phyloP scores from a whole-genome alignment of 2,888 invertebrate genomes.

The Chrysolina americana region DNA sequence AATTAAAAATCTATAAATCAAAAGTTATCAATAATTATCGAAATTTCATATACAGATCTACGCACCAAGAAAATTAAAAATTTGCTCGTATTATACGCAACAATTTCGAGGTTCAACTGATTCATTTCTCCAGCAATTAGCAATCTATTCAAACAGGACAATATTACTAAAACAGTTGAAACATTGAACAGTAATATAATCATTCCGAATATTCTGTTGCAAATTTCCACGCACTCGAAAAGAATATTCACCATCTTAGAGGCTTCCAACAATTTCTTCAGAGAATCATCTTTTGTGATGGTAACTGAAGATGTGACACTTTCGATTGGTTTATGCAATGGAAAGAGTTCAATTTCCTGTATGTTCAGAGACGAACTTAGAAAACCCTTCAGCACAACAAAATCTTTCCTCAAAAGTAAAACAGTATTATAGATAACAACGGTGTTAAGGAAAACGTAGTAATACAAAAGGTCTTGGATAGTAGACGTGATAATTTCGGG shows the following conservation, averaged over 20 bases:
- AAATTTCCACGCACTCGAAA: constrained; percentile 45
- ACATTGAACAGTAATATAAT: constrained; percentile 44
- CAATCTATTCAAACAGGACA: constrained; percentile 39
- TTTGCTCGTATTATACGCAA: constrained; percentile 32
- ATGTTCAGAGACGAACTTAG: constrained; percentile 30
- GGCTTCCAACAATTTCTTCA: constrained; percentile 38
- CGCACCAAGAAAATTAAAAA: constrained; percentile 43
- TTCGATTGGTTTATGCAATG: constrained; percentile 17
- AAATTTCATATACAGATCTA: not conserved
- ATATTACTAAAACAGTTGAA: constrained; percentile 39
- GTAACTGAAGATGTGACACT: constrained; percentile 16
- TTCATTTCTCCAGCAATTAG: constrained; percentile 38
- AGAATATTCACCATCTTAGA: constrained; percentile 44
- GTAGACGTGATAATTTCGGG: constrained; percentile 11
- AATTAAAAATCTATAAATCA: constrained; percentile 41
- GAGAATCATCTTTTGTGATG: constrained; percentile 35
- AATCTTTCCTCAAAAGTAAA: constrained; percentile 34
- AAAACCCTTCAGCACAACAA: constrained; percentile 31
- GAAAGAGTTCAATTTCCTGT: constrained; percentile 25
- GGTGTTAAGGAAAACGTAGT: constrained; percentile 42
- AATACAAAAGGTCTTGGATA: constrained; percentile 37
- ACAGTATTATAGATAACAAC: constrained; percentile 43
- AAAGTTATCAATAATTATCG: not conserved
- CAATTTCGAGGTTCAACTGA: constrained; percentile 39
- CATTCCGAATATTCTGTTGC: constrained; percentile 42